Evolutionary conservation across 2,888 invertebrate species (phyloP).

Genomic region (Eledone cirrhosa): DNA sequence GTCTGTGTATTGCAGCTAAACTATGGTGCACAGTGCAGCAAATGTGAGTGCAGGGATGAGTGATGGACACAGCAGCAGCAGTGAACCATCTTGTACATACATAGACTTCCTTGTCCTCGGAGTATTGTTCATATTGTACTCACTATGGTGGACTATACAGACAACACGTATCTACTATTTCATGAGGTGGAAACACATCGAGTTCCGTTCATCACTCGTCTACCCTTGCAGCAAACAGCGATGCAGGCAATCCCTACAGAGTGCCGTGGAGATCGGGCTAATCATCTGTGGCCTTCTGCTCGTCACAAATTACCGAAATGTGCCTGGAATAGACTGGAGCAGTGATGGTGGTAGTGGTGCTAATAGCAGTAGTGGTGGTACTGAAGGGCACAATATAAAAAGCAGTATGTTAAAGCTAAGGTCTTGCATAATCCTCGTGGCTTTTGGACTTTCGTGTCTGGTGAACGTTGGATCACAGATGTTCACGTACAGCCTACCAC

Average conservation of each 20-base stretch:
- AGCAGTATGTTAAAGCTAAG: not conserved
- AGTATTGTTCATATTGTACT: not conserved
- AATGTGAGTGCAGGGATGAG: not conserved
- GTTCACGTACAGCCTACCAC: constrained; percentile 9
- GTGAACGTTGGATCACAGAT: constrained; percentile 2
- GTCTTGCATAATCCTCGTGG: not conserved
- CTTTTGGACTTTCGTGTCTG: not conserved
- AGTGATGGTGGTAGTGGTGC: not conserved
- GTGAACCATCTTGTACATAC: not conserved
- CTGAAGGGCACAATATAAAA: not conserved
- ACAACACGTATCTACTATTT: not conserved
- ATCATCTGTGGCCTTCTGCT: not conserved
- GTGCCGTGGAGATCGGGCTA: not conserved
- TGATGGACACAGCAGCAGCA: not conserved
- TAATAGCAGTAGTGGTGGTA: not conserved
- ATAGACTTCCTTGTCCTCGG: constrained; percentile 4
- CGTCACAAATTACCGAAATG: not conserved
- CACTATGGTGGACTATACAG: not conserved
- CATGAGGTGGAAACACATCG: constrained; percentile 11
- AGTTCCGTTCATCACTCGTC: constrained; percentile 15
- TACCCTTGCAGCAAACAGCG: constrained; percentile 8
- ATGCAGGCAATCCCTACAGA: not conserved
- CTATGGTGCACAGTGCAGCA: too few species aligned
- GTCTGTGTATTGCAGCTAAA: too few species aligned
- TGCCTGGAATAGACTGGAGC: too few species aligned